Evolutionary conservation across 2,888 invertebrate genomes (phyloP).

Genomic region (Noctua janthe): DNA sequence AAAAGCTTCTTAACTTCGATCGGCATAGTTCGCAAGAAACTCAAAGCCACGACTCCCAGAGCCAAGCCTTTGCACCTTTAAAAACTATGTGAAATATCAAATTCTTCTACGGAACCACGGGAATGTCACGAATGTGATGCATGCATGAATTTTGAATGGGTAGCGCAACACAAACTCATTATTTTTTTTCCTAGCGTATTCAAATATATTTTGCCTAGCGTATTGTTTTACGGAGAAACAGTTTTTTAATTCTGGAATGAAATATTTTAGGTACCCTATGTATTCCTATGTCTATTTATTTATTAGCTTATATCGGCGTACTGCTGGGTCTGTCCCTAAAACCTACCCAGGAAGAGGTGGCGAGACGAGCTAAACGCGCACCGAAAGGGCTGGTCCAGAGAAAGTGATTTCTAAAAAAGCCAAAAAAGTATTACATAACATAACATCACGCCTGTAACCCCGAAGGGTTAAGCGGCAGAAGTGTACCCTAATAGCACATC

Average conservation of each 20-base stretch:
- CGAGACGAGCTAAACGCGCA: background rate
- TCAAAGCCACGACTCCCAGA: constrained; percentile 1
- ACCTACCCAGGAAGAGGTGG: background rate
- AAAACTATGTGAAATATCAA: constrained; percentile 51
- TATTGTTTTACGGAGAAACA: constrained; percentile 3
- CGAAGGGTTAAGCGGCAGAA: background rate
- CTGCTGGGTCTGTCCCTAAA: background rate
- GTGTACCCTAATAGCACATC: no score
- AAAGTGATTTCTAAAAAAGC: background rate
- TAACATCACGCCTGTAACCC: background rate
- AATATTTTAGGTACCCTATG: background rate
- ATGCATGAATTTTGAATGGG: background rate
- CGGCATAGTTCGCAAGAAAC: constrained; percentile 50
- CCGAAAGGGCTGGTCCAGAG: background rate
- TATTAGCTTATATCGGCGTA: background rate
- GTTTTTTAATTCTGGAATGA: background rate
- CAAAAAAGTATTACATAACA: background rate
- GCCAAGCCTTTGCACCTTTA: constrained; percentile 31
- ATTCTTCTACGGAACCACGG: constrained; percentile 13
- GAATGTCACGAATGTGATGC: background rate
- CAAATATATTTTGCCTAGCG: background rate
- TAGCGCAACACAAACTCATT: constrained; percentile 2
- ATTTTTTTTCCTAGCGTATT: background rate
- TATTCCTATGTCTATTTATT: background rate
- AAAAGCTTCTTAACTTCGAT: constrained; percentile 49